These are phyloP conservation scores for Chlorocebus sabaeus DNA, from an alignment of 2,113 vertebrate genomes.

Conservation along the genomic window DNA sequence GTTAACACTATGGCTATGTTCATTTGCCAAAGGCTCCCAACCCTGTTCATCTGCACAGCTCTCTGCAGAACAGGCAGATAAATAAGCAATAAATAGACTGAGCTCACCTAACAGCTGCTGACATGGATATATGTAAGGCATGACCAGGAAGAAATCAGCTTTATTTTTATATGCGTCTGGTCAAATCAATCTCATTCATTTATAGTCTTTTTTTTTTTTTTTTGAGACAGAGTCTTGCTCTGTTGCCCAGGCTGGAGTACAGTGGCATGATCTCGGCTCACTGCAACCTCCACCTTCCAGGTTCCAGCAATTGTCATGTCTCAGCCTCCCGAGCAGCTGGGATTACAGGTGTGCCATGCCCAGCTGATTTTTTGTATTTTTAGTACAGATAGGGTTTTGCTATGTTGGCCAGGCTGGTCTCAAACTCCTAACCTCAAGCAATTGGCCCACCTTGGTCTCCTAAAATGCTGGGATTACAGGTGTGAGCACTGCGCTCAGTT, in stretches of 20 bases:
- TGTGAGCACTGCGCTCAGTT: background rate
- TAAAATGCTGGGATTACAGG: background rate
- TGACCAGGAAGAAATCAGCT: background rate
- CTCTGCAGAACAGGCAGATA: background rate
- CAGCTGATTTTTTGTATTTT: too few relatives aligned
- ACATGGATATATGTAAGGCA: background rate
- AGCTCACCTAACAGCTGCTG: background rate
- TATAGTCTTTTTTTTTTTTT: background rate
- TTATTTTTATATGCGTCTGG: background rate
- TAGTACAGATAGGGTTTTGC: too few relatives aligned
- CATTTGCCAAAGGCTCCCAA: background rate
- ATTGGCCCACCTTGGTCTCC: too few relatives aligned
- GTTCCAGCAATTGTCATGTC: too few relatives aligned
- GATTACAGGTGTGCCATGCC: too few relatives aligned
- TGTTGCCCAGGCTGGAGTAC: too few relatives aligned
- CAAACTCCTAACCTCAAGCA: too few relatives aligned
- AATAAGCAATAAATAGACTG: background rate
- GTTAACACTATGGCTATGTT: rapidly evolving
- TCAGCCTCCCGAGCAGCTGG: too few relatives aligned
- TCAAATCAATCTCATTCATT: background rate
- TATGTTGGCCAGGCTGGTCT: too few relatives aligned
- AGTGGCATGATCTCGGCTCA: too few relatives aligned
- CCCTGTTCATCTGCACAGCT: background rate
- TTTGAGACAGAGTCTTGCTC: background rate
- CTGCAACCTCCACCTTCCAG: too few relatives aligned